Evolutionary conservation across 2,797 vertebrate species (phyloP).

Genomic region (Gymnothorax reevesii): DNA sequence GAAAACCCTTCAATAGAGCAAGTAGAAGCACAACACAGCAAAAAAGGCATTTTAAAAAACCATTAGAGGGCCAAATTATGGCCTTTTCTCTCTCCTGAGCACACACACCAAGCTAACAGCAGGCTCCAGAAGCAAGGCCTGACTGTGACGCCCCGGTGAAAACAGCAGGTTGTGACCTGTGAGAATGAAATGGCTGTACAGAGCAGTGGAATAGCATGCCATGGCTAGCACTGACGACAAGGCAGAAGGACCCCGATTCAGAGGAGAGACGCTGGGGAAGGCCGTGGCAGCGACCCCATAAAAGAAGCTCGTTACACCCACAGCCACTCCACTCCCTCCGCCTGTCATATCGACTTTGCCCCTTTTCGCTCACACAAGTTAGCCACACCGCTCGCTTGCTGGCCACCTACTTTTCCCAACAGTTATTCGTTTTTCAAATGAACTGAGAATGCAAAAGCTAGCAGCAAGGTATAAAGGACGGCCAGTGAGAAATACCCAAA

Average conservation of each 20-base stretch:
- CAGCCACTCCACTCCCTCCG: neutral
- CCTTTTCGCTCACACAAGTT: neutral
- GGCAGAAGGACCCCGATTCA: neutral
- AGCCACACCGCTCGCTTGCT: neutral
- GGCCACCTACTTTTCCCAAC: neutral
- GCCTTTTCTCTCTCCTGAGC: neutral
- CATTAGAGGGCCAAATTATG: no score
- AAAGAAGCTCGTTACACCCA: neutral
- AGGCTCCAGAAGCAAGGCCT: no score
- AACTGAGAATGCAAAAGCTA: neutral
- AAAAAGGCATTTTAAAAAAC: no score
- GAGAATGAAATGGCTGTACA: neutral
- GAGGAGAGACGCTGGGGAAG: neutral
- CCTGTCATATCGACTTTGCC: neutral
- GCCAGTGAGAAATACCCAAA: neutral
- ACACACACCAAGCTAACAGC: neutral
- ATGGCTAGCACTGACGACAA: neutral
- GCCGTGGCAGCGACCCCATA: neutral
- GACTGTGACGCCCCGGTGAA: no score
- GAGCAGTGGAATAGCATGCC: neutral
- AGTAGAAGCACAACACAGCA: no score
- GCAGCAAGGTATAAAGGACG: neutral
- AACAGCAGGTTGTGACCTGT: neutral
- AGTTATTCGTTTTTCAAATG: neutral
- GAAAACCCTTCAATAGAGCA: no score